Base-by-base conservation (phyloP, 2,113 vertebrate species). In the Salvator merianae region DNA sequence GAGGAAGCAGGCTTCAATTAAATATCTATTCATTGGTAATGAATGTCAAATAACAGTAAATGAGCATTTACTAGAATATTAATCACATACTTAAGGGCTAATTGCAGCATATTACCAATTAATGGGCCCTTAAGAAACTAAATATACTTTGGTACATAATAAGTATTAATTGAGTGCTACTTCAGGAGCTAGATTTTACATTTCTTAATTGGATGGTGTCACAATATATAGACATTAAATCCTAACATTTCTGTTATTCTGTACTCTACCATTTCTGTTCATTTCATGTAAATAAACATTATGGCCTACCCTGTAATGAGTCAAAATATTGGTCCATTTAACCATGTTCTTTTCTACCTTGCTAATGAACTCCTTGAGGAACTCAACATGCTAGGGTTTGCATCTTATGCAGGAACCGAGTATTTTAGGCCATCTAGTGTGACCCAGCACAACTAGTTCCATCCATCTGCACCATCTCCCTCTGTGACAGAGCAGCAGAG, bases 21-120 rank as follows among this genome's bases (percentile, higher is more conserved):
- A 93, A 89, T 90, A 87, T 86, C 89, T 94, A 87, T 91, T 93
- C 81, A 90, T 89, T 94, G 71, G 59, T 88, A 93, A 92, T 91
- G 87, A 92, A 91, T 93, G 80, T 87, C 91, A 92, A 93, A 93
- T 91, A 94, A 85, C 81, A 92, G 92, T 92, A 94, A 95, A 94
- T 94, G 93, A 94, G 78, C 53, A 93, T 82, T 93, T 92, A 94
- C 87, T 86, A 93, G 87, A 94, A 94, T 94, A 95, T 94, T 93
- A 94, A 91, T 95, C 86, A 92, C 87, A 91, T 87, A 89, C 88
- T 95, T 93, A 93, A 87, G 66, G 68, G 83, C 88, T 94, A 94
- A 93, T 93, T 93, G 85, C 79, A 83, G 66, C 88, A 89, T 91
- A 92, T 94, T 93, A 94, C 93, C 90, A 92, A 94, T 91, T 93